A percentile compares a stretch with the other conserved stretches of the same genome.
phyloP scores from a whole-genome alignment of 2,113 vertebrate genomes.

The Motacilla alba region DNA sequence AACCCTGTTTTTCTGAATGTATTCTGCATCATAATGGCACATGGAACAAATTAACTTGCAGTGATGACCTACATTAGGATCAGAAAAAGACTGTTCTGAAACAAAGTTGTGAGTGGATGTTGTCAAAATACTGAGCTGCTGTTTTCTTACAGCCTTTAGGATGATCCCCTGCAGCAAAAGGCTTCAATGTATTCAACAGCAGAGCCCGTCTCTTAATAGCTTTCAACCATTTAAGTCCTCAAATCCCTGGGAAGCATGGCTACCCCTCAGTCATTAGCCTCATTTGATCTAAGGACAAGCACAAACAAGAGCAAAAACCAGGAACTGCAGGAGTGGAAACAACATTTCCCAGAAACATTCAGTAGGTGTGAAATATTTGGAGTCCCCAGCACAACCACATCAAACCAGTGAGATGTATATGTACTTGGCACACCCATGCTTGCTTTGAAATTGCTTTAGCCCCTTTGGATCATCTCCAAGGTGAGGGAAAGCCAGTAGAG shows the following conservation, averaged over 20 bases:
- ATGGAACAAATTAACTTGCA: constrained; percentile 58
- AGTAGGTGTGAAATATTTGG: constrained; percentile 21
- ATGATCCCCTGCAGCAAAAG: constrained; percentile 21
- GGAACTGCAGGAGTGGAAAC: constrained; percentile 8
- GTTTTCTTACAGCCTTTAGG: constrained; percentile 24
- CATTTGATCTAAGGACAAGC: constrained; percentile 33
- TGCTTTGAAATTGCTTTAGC: background rate
- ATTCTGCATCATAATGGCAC: constrained; percentile 25
- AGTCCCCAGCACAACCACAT: constrained; percentile 4
- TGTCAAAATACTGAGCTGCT: constrained; percentile 40
- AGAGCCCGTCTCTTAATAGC: background rate
- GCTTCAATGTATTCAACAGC: background rate
- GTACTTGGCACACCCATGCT: background rate
- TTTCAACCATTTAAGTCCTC: background rate
- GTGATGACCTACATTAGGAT: constrained; percentile 42
- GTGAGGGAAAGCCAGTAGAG: background rate
- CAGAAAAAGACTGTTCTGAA: constrained; percentile 15
- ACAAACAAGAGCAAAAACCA: constrained; percentile 21
- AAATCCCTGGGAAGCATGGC: constrained; percentile 12
- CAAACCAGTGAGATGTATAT: background rate
- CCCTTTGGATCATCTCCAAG: background rate
- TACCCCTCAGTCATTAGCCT: constrained; percentile 16
- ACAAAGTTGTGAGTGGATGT: constrained; percentile 13
- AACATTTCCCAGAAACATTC: constrained; percentile 25
- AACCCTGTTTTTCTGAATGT: background rate